Evolutionary conservation across 2,113 vertebrate genomes (phyloP), one percentile per base, ranked within the genome.

Genomic region (Chlorodrepanis virens): DNA sequence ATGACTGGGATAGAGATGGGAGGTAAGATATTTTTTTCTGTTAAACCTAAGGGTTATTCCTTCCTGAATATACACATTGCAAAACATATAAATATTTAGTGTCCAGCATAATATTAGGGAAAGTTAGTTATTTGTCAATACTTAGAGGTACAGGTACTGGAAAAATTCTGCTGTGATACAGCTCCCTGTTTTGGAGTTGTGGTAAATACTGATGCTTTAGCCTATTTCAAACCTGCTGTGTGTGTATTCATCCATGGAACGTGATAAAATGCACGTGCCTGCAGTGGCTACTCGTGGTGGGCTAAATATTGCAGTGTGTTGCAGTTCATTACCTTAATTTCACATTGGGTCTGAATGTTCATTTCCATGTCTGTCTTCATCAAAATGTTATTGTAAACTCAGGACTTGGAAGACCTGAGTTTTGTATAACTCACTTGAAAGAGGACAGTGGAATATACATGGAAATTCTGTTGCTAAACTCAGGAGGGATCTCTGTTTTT

Each of bases 1-100:
- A 99, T 79, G 99, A 99, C 93, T 99, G 99, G 99, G 99, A 99
- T 96, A 98, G 99, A 98, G 99, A 99, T 77, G 99, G 99, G 97
- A 98, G 99, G 99, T 99, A 98, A 97, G 95, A 42, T 22, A 27
- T 67, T 81, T 25, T 25, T 39, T 69, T 87, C 57, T 71, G 0
- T 72, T 86, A 53, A 57, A 77, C 31, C 61, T 39, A 5, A 40
- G 9, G 12, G 6, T 59, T 94, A 28, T 42, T 17, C 14, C 4
- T 70, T 44, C 5, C 27, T 70, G n/a, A 56, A 76, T 76, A 10
- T 40, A 25, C 8, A 49, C 0, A 12, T 64, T 91, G 64, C 40
- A 42, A 91, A 61, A 45, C 24, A 3, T 37, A 7, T 3, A 50
- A 70, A 39, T 50, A n/a, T 23, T n/a, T 33, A n/a, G 25, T 53